phyloP scores from a whole-genome alignment of 2,888 invertebrate genomes.

The Strigamia crassipes region DNA sequence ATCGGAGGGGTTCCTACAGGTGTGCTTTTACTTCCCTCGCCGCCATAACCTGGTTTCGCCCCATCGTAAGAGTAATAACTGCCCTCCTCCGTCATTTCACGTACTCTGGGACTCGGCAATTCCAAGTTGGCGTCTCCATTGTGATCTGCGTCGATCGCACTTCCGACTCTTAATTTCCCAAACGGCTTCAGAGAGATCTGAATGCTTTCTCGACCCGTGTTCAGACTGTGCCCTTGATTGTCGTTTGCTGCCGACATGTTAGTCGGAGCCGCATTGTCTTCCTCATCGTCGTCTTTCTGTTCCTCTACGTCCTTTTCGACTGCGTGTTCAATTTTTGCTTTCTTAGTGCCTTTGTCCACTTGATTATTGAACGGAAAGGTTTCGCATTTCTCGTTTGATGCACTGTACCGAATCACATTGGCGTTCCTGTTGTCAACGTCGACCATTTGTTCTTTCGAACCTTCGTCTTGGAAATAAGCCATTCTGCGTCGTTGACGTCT shows the following conservation, averaged over 20 bases:
- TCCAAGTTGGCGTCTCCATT: constrained; percentile 55
- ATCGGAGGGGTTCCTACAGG: constrained; percentile 50
- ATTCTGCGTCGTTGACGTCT: constrained; percentile 63
- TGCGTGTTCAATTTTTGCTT: constrained; percentile 50
- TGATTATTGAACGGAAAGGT: constrained; percentile 25
- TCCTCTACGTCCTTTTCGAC: constrained; percentile 56
- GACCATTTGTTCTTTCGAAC: constrained; percentile 31
- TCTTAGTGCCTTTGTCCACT: constrained; percentile 45
- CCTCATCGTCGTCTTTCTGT: constrained; percentile 52
- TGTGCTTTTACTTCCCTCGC: constrained; percentile 47
- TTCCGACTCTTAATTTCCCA: constrained; percentile 48
- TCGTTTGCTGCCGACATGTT: constrained; percentile 59
- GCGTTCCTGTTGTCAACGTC: constrained; percentile 53
- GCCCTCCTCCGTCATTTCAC: constrained; percentile 54
- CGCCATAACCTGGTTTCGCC: constrained; percentile 23
- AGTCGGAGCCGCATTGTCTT: constrained; percentile 53
- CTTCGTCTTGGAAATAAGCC: constrained; percentile 53
- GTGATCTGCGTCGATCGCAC: constrained; percentile 48
- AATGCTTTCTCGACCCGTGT: constrained; percentile 43
- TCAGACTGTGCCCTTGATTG: constrained; percentile 30
- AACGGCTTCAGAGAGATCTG: constrained; percentile 44
- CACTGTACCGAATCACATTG: constrained; percentile 51
- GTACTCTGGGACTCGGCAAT: constrained; percentile 56
- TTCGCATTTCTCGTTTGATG: constrained; percentile 6
- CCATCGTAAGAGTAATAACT: constrained; percentile 50